phyloP scores from a whole-genome alignment of 2,797 vertebrate genomes.

The Macropodus opercularis region DNA sequence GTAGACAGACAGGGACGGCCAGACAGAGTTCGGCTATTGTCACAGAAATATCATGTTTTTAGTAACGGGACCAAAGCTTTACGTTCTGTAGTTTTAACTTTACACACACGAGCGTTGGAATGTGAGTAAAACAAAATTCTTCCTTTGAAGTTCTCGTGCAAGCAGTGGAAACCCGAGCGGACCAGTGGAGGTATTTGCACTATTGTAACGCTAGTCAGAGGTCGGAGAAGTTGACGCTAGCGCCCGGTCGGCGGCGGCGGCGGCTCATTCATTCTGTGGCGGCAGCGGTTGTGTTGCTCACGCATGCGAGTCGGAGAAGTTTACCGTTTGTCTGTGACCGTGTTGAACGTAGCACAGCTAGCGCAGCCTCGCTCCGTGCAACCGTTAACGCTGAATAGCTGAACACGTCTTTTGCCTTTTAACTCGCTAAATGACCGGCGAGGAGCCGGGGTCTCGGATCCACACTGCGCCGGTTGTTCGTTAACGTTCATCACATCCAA shows the following conservation, averaged over 20 bases:
- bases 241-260: not conserved
- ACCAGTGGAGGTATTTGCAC: not conserved
- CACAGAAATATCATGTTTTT: constrained; percentile 25
- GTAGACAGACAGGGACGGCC: constrained; percentile 5
- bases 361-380: not conserved
- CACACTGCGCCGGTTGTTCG: too few relatives aligned
- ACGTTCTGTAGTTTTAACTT: constrained; percentile 22
- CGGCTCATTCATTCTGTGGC: not conserved
- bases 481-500: not conserved
- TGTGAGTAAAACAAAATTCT: constrained; percentile 35
- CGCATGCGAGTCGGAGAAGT: too few relatives aligned
- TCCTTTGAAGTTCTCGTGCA: not conserved
- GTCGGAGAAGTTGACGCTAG: not conserved
- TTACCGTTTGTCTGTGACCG: not conserved
- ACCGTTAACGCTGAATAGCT: too few relatives aligned
- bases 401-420: not conserved
- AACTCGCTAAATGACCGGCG: too few relatives aligned
- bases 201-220: not conserved
- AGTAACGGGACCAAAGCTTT: not conserved
- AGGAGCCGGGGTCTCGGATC: too few relatives aligned
- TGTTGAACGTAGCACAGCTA: constrained; percentile 3
- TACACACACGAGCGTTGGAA: not conserved
- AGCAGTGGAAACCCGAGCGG: not conserved
- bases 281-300: too few relatives aligned
- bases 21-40: constrained; percentile 9